Conservation (phyloP, 64 coral and sea anemone genomes). For the Catalaphyllia jardinei region DNA sequence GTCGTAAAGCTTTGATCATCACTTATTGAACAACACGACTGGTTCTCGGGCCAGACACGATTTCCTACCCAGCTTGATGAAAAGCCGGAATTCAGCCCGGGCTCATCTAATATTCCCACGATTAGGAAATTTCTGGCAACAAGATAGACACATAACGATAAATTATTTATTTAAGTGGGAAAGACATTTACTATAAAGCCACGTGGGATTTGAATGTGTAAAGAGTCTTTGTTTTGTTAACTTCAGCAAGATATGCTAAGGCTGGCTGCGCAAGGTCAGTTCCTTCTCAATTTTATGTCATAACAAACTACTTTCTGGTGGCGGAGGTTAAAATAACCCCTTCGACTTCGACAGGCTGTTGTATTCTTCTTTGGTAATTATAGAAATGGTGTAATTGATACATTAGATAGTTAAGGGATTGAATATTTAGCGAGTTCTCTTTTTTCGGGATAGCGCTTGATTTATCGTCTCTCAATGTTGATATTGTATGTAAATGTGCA, state of each 20-base stretch:
- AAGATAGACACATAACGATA: constrained; percentile 1
- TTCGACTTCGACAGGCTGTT: not conserved
- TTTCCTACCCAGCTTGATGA: not conserved
- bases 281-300: not conserved
- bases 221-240: constrained; percentile 46
- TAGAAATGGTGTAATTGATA: constrained; percentile 16
- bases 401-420: not conserved
- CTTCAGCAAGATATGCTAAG: constrained; percentile 33
- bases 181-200: constrained; percentile 73
- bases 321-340: not conserved
- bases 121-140: constrained; percentile 4
- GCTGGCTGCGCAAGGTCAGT: not conserved
- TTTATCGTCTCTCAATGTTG: not conserved
- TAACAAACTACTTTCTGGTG: not conserved
- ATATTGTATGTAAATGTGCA: constrained; percentile 33
- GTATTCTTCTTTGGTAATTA: not conserved
- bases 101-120: not conserved
- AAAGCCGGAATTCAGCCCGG: not conserved
- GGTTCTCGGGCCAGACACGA: not conserved
- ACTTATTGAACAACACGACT: not conserved
- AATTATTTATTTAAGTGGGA: constrained; percentile 85
- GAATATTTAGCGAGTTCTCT: not conserved
- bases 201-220: constrained; percentile 64
- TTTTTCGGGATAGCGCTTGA: not conserved
- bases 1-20: no score